Evolutionary conservation across 2,113 vertebrate species (phyloP).

Genomic region (Pseudopodoces humilis): DNA sequence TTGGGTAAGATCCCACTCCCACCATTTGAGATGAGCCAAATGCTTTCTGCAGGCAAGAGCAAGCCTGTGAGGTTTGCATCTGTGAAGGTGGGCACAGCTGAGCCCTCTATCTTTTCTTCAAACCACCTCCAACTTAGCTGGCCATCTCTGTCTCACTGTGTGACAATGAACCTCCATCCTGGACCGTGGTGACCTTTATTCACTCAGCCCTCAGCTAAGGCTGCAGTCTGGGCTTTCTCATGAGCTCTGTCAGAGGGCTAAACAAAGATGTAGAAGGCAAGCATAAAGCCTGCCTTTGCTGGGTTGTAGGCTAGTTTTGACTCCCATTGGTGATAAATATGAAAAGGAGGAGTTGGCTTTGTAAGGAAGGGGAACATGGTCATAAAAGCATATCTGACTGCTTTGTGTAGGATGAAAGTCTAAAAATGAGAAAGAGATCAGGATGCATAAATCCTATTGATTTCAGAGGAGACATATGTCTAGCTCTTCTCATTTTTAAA

Average conservation of each 20-base stretch:
- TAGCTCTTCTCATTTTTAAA: background rate
- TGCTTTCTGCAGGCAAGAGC: background rate
- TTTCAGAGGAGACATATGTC: background rate
- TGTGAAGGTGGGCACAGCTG: background rate
- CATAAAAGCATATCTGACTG: background rate
- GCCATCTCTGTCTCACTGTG: background rate
- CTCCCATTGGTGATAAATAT: background rate
- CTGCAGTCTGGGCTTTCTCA: background rate
- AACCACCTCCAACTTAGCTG: background rate
- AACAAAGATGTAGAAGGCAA: background rate
- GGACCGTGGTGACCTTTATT: background rate
- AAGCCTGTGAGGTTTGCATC: rapidly evolving
- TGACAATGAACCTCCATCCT: background rate
- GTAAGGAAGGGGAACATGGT: background rate
- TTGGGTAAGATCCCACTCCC: background rate
- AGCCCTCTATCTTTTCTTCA: background rate
- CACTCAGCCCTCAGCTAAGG: background rate
- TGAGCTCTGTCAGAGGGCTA: background rate
- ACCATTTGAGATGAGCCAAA: background rate
- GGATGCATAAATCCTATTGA: background rate
- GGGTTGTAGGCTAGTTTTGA: background rate
- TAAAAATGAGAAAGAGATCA: background rate
- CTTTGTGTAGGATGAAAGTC: background rate
- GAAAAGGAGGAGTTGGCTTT: background rate
- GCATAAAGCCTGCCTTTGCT: background rate